These are phyloP conservation scores for Castor canadensis DNA, from an alignment of 2,113 vertebrate genomes.

Conservation along the genomic window DNA sequence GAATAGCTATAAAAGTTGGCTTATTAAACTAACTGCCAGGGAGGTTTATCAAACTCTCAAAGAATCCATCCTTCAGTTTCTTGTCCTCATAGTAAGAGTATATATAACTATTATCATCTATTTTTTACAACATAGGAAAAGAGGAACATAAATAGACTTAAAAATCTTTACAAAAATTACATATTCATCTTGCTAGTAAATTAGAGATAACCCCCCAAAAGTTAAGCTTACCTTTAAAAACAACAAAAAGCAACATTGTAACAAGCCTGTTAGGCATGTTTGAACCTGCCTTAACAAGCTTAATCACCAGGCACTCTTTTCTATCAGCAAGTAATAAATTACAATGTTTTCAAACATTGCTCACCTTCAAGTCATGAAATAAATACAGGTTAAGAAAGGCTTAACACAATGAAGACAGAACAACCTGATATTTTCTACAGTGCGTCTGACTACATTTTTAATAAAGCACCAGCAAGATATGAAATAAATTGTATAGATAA, in stretches of 20 bases:
- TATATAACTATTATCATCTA: not conserved
- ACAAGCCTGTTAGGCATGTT: conserved; percentile 9
- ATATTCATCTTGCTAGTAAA: not conserved
- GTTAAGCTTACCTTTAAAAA: not conserved
- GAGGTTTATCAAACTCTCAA: not conserved
- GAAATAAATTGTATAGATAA: not conserved
- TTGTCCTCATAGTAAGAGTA: not conserved
- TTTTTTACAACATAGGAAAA: not conserved
- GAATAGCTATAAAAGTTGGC: not conserved
- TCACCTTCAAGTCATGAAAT: conserved; percentile 48
- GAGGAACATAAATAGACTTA: not conserved
- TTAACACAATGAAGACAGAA: not conserved
- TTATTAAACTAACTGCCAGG: not conserved
- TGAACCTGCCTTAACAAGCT: conserved; percentile 10
- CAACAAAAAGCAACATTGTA: not conserved
- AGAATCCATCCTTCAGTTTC: not conserved
- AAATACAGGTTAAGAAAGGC: not conserved
- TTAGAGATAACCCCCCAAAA: not conserved
- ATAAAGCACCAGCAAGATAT: not conserved
- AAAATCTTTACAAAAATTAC: conserved; percentile 13
- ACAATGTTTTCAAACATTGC: conserved; percentile 32
- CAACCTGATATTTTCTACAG: not conserved
- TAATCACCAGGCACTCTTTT: conserved; percentile 24
- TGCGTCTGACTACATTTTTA: not conserved
- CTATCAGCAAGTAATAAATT: conserved; percentile 31